Conservation (phyloP, 2,113 vertebrate genomes). For the Pogona vitticeps region DNA sequence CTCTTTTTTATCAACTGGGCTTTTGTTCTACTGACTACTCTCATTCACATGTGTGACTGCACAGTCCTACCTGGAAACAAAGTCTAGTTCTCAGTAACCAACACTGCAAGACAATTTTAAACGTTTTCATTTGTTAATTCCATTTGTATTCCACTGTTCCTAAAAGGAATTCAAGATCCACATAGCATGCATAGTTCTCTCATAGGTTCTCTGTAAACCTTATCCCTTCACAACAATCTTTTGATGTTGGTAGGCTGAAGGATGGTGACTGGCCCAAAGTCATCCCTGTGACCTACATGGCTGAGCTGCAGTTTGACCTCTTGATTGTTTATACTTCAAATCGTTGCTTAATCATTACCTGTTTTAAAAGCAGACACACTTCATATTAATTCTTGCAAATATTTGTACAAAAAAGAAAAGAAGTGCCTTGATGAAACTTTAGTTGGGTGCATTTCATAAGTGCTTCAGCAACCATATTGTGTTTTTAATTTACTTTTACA, state of each 20-base stretch:
- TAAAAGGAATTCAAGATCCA: not conserved
- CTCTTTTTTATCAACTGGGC: not conserved
- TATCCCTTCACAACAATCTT: not conserved
- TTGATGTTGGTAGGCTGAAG: not conserved
- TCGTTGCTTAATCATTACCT: conserved; percentile 15
- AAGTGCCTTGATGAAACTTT: not conserved
- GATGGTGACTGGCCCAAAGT: not conserved
- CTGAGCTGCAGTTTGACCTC: not conserved
- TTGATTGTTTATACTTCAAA: conserved; percentile 3
- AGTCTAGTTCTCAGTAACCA: not conserved
- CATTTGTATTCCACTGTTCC: not conserved
- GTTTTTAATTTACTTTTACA: not conserved
- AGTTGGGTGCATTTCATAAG: not conserved
- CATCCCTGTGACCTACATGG: not conserved
- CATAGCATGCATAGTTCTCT: not conserved
- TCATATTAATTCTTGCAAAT: conserved; percentile 6
- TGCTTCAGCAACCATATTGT: not conserved
- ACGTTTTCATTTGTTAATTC: not conserved
- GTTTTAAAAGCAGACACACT: not conserved
- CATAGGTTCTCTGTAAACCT: too few species aligned
- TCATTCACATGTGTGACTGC: not conserved
- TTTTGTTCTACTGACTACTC: not conserved
- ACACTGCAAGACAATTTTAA: not conserved
- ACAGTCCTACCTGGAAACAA: not conserved
- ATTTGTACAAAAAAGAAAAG: not conserved